Evolutionary conservation across 1,140 invertebrate species (phyloP).

Genomic region (Halesus radiatus): DNA sequence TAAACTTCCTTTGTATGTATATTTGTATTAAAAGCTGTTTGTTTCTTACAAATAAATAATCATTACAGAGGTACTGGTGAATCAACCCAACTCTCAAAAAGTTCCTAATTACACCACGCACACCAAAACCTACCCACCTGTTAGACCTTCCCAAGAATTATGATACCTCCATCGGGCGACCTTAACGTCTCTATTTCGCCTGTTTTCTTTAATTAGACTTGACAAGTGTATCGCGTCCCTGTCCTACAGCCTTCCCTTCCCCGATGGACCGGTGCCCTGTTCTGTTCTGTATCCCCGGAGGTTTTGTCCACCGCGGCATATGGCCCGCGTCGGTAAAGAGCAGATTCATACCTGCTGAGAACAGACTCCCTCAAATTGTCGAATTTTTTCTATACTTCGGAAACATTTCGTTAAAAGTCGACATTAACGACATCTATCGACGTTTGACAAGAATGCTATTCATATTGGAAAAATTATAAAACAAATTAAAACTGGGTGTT

Average conservation of each 20-base stretch:
- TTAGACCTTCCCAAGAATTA: neutral
- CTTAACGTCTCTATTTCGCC: slow-evolving; percentile 22
- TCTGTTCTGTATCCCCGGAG: neutral
- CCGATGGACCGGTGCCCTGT: neutral
- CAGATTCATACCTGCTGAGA: neutral
- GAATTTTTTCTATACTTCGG: neutral
- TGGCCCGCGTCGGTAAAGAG: slow-evolving; percentile 19
- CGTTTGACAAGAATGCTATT: too few relatives aligned
- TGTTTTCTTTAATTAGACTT: slow-evolving; percentile 43
- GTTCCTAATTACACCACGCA: too few relatives aligned
- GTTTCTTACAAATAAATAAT: too few relatives aligned
- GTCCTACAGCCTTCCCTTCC: neutral
- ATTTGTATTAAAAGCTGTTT: too few relatives aligned
- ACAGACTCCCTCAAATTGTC: neutral
- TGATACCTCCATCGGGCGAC: neutral
- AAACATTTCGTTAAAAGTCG: neutral
- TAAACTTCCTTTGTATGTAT: too few relatives aligned
- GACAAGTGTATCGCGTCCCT: slow-evolving; percentile 7
- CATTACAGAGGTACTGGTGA: too few relatives aligned
- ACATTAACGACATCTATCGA: too few relatives aligned
- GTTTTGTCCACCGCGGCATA: slow-evolving; percentile 14
- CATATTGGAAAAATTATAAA: too few relatives aligned
- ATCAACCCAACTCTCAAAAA: too few relatives aligned
- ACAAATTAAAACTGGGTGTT: too few relatives aligned
- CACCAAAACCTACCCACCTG: too few relatives aligned